Percentiles rank a stretch among this genome's conserved stretches.
Evolutionary conservation across 1,140 invertebrate genomes (phyloP).

Genomic region (Samia ricini): DNA sequence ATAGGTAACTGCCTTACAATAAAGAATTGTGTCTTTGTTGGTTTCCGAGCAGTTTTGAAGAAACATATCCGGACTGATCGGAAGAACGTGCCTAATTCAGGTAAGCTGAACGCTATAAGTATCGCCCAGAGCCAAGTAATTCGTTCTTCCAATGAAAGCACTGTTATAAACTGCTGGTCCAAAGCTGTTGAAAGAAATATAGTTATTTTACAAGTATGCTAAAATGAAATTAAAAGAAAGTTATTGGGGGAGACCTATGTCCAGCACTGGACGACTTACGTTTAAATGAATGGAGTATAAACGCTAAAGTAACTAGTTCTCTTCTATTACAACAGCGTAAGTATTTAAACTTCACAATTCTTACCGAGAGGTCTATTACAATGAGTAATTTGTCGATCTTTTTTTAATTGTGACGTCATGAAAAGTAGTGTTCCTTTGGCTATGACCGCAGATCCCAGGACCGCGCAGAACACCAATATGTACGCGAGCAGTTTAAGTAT

Average conservation of each 20-base stretch:
- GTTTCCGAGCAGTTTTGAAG: slow-evolving; percentile 89
- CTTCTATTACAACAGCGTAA: background rate
- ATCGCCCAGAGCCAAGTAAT: slow-evolving; percentile 95
- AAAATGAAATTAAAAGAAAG: background rate
- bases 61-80: slow-evolving; percentile 91
- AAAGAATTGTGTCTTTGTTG: slow-evolving; percentile 80
- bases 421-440: slow-evolving; percentile 92
- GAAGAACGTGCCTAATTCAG: slow-evolving; percentile 90
- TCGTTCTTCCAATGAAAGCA: slow-evolving; percentile 86
- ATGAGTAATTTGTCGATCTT: slow-evolving; percentile 84
- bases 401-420: slow-evolving; percentile 91
- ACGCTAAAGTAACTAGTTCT: background rate
- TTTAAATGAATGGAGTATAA: too few species aligned
- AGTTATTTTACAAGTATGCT: background rate
- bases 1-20: slow-evolving; percentile 41
- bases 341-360: slow-evolving; percentile 3
- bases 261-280: too few species aligned
- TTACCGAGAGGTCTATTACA: slow-evolving; percentile 89
- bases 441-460: slow-evolving; percentile 88
- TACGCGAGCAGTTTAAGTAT: slow-evolving; percentile 92
- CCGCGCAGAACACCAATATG: slow-evolving; percentile 88
- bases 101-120: slow-evolving; percentile 88
- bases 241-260: too few species aligned
- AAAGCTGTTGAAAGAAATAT: slow-evolving; percentile 77
- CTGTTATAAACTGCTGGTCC: slow-evolving; percentile 87